Evolutionary conservation across 2,888 invertebrate species (phyloP).

Genomic region (Harpagoxenus sublaevis): DNA sequence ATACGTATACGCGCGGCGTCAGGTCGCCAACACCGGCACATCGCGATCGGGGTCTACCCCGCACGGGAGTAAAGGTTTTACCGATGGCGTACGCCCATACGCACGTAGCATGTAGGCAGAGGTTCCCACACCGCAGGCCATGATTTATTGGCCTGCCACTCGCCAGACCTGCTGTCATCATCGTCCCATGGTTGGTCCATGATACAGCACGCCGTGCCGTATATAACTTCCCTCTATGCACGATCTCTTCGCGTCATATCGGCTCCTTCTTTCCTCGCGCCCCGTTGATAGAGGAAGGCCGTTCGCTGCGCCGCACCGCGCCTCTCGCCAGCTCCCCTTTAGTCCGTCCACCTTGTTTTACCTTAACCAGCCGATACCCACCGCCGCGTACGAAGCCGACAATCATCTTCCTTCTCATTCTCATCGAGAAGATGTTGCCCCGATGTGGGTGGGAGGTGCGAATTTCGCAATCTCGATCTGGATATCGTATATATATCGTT

Average conservation of each 20-base stretch:
- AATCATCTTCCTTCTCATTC: constrained; percentile 67
- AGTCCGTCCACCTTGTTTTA: constrained; percentile 73
- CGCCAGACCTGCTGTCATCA: constrained; percentile 83
- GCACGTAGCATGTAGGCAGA: constrained; percentile 70
- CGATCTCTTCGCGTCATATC: constrained; percentile 76
- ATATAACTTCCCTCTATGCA: constrained; percentile 75
- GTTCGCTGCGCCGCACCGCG: constrained; percentile 48
- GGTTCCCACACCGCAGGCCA: constrained; percentile 82
- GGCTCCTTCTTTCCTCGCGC: constrained; percentile 74
- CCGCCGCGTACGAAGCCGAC: constrained; percentile 54
- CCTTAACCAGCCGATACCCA: constrained; percentile 70
- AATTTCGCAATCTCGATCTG: constrained; percentile 50
- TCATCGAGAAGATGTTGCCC: constrained; percentile 44
- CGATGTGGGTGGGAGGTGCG: constrained; percentile 34
- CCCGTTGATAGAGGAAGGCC: constrained; percentile 71
- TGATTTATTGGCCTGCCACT: constrained; percentile 84
- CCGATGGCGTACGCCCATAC: constrained; percentile 72
- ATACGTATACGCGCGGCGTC: constrained; percentile 23
- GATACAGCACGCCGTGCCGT: constrained; percentile 74
- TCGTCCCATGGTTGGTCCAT: constrained; percentile 77
- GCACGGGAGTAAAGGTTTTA: constrained; percentile 76
- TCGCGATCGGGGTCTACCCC: constrained; percentile 54
- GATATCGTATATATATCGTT: neutral
- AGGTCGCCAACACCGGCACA: constrained; percentile 45
- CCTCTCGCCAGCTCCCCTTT: constrained; percentile 28